These are phyloP conservation scores for Cnemophilus loriae DNA, from an alignment of 2,113 vertebrate species.

Conservation along the genomic window DNA sequence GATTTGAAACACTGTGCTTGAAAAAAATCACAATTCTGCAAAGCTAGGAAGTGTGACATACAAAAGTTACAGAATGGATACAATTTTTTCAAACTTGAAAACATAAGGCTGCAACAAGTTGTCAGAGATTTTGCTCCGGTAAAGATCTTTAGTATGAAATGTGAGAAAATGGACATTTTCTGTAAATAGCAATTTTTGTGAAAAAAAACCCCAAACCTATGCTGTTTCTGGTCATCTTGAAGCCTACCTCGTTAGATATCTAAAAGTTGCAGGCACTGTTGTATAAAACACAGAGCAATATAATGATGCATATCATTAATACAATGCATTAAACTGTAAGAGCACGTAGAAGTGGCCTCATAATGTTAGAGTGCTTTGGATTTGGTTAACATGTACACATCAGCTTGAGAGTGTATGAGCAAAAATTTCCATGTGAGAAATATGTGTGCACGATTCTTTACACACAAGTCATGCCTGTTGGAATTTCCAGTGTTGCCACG, in stretches of 20 bases:
- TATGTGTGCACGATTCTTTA: background rate
- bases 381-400: background rate
- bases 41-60: background rate
- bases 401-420: background rate
- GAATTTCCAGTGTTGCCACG: background rate
- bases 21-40: background rate
- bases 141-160: background rate
- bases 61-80: background rate
- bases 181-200: background rate
- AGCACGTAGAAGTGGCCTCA: background rate
- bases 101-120: background rate
- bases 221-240: background rate
- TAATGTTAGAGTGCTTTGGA: background rate
- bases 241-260: background rate
- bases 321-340: background rate
- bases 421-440: background rate
- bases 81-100: background rate
- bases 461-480: rapidly evolving
- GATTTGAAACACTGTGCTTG: background rate
- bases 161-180: background rate
- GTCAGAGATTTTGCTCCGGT: background rate
- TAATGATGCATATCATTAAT: background rate
- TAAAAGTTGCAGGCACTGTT: background rate
- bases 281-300: background rate
- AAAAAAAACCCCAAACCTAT: background rate